These are phyloP conservation scores for Xestia c-nigrum DNA, from an alignment of 2,888 invertebrate species.

Conservation along the genomic window DNA sequence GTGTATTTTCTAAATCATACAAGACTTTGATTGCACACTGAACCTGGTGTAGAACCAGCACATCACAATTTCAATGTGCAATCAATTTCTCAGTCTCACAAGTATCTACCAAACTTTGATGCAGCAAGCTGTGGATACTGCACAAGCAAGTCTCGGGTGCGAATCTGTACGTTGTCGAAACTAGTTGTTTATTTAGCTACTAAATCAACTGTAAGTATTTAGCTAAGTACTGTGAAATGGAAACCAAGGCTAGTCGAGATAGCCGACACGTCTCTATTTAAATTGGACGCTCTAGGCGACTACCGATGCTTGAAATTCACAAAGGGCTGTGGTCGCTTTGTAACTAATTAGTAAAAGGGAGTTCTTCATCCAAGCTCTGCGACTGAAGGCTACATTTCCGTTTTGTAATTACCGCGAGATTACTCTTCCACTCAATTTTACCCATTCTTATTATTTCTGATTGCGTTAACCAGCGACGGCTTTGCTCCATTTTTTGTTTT, in stretches of 20 bases:
- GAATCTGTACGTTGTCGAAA: slow-evolving; percentile 72
- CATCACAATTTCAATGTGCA: slow-evolving; percentile 66
- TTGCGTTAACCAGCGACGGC: slow-evolving; percentile 46
- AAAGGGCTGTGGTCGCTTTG: slow-evolving; percentile 89
- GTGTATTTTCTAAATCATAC: slow-evolving; percentile 51
- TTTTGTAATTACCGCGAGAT: slow-evolving; percentile 72
- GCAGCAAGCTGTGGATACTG: slow-evolving; percentile 90
- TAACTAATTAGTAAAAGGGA: slow-evolving; percentile 87
- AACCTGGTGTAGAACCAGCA: background rate
- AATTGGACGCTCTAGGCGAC: slow-evolving; percentile 82
- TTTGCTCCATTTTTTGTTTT: slow-evolving; percentile 31
- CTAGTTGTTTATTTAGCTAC: slow-evolving; percentile 82
- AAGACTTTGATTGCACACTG: slow-evolving; percentile 69
- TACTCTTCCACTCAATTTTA: slow-evolving; percentile 66
- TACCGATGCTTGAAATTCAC: slow-evolving; percentile 87
- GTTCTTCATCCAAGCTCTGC: slow-evolving; percentile 81
- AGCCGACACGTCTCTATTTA: slow-evolving; percentile 85
- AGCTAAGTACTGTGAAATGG: slow-evolving; percentile 81
- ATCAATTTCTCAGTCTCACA: slow-evolving; percentile 71
- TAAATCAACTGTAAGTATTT: slow-evolving; percentile 79
- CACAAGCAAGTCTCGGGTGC: slow-evolving; percentile 84
- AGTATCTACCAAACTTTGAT: slow-evolving; percentile 82
- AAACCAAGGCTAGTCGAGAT: slow-evolving; percentile 80
- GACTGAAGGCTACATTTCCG: slow-evolving; percentile 86
- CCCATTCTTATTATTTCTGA: slow-evolving; percentile 49